Conservation (phyloP, 2,797 vertebrate species). For the Muscicapa comitata region DNA sequence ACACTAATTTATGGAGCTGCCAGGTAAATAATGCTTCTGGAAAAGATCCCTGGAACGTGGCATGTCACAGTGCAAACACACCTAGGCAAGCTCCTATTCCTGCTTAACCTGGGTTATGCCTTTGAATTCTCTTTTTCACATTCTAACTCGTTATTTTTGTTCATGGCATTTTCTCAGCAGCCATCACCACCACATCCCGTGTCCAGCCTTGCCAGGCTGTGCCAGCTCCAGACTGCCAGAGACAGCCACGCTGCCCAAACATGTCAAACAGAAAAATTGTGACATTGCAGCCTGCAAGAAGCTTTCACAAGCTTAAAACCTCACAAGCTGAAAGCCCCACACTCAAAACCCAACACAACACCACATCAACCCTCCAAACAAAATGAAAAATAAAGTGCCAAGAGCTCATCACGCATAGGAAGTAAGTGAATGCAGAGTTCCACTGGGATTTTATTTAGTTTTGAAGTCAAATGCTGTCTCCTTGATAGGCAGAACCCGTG, state of each 20-base stretch:
- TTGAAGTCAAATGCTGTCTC: background rate
- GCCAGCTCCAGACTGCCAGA: background rate
- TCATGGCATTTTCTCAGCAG: background rate
- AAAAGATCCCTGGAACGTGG: background rate
- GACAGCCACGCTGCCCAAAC: background rate
- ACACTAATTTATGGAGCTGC: background rate
- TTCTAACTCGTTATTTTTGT: background rate
- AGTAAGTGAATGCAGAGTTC: background rate
- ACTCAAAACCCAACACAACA: background rate
- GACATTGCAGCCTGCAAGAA: background rate
- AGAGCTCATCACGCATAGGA: background rate
- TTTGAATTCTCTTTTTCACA: background rate
- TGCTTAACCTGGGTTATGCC: background rate
- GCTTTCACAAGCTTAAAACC: background rate
- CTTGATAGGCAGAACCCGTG: background rate
- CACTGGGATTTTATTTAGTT: background rate
- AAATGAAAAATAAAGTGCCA: background rate
- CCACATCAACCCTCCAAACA: background rate
- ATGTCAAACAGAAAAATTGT: background rate
- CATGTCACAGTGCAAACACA: background rate
- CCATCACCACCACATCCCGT: background rate
- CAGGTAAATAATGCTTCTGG: background rate
- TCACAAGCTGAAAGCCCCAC: background rate
- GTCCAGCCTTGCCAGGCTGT: background rate
- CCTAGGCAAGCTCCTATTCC: background rate